Conservation (phyloP, 2,113 vertebrate genomes). For the Leptobrachium ailaonicum region DNA sequence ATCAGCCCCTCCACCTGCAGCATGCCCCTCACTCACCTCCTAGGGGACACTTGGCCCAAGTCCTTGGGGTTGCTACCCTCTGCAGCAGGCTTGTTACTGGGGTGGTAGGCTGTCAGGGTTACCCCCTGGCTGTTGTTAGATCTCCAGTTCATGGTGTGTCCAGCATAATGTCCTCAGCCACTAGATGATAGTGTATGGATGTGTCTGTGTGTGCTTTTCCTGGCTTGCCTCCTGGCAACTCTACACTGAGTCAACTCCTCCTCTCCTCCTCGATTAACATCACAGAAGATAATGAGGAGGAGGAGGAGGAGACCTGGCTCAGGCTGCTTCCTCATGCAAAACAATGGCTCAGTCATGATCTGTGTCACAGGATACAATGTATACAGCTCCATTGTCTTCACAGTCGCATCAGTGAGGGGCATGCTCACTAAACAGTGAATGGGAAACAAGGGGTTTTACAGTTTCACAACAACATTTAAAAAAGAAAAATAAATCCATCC, state of each 20-base stretch:
- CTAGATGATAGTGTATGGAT: constrained; percentile 1
- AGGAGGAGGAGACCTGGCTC: constrained; percentile 17
- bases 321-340: constrained; percentile 29
- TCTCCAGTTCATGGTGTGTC: constrained; percentile 38
- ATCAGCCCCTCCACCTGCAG: background rate
- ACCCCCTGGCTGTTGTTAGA: constrained; percentile 20
- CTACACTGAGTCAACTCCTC: constrained; percentile 18
- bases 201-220: constrained; percentile 6
- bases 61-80: background rate
- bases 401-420: background rate
- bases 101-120: constrained; percentile 36
- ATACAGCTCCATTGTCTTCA: background rate
- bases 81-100: constrained; percentile 17
- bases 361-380: background rate
- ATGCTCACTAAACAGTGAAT: background rate
- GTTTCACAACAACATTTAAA: too few species aligned
- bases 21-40: constrained; percentile 24
- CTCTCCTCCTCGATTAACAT: constrained; percentile 11
- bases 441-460: background rate
- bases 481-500: too few species aligned
- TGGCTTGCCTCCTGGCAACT: constrained; percentile 34
- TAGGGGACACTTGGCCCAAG: constrained; percentile 9
- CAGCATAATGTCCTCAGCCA: constrained; percentile 36
- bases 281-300: constrained; percentile 27
- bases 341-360: constrained; percentile 33